Evolutionary conservation across 2,888 invertebrate genomes (phyloP), one percentile per base, ranked within the genome.

Genomic region (Hypomecis punctinalis): DNA sequence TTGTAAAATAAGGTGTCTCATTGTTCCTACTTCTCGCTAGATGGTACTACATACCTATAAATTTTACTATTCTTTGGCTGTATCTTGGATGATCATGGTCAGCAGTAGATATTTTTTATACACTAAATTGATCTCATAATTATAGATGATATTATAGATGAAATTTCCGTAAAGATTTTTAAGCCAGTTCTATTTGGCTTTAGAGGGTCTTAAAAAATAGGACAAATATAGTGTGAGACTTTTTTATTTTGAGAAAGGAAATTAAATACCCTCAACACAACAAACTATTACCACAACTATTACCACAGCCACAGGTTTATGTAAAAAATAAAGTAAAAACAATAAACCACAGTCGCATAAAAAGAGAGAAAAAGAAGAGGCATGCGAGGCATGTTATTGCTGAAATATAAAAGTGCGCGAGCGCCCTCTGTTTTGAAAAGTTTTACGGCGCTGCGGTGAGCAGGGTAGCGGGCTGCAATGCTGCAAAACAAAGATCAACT

Each of bases 1-100:
- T 11, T 7, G 10, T 5, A 9, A 42, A 35, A n/a, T 7, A 59
- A 54, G 39, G 8, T 23, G 23, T 49, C 47, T 51, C 33, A 51
- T 13, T 67, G 53, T n/a, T 42, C 6, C 67, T 70, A 68, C 64
- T 66, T 42, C 7, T 23, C 57, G n/a, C 52, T 60, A 65, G 72
- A 48, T 64, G 63, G 49, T 51, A 5, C 2, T n/a, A 33, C 6
- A 8, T 39, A 39, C 39, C 9, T 43, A 43, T 10, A 0, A 42
- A n/a, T 43, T 43, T 1, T 5, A 10, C 5, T n/a, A 10, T 43
- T 9, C 4, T n/a, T 43, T n/a, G n/a, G 6, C n/a, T 11, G 43
- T 43, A n/a, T 43, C 40, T 40, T 39, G 39, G 39, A 39, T 7
- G 8, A 40, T 40, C 40, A 23, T 23, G 23, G 23, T 23, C 23